Conservation (phyloP, 2,888 invertebrate genomes). For the Megalurothrips usitatus region DNA sequence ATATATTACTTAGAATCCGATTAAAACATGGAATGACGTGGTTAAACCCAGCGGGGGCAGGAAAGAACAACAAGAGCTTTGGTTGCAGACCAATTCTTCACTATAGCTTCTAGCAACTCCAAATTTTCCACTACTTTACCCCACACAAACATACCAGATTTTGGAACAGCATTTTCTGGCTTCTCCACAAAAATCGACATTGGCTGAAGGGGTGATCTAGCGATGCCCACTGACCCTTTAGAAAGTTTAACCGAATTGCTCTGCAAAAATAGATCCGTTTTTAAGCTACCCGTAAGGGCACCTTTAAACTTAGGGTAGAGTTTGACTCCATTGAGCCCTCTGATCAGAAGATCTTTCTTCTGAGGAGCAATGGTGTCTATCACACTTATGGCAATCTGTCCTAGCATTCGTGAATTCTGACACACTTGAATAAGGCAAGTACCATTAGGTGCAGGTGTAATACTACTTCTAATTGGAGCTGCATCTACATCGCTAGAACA, state of each 20-base stretch:
- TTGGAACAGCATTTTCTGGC: not conserved
- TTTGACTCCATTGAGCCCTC: not conserved
- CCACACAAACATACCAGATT: not conserved
- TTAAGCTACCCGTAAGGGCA: not conserved
- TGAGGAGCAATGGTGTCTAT: not conserved
- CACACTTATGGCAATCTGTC: not conserved
- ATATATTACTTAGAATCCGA: not conserved
- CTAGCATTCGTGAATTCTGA: not conserved
- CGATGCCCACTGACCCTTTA: not conserved
- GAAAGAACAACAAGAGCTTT: not conserved
- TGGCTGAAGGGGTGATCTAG: not conserved
- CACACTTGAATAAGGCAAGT: not conserved
- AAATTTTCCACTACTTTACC: conserved; percentile 14
- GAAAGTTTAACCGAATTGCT: not conserved
- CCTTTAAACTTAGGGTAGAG: not conserved
- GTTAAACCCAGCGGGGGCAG: not conserved
- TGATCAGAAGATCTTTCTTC: not conserved
- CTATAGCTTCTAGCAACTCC: not conserved
- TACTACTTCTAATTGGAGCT: not conserved
- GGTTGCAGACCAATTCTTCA: not conserved
- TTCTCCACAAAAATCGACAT: not conserved
- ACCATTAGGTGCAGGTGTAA: not conserved
- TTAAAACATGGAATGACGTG: not conserved
- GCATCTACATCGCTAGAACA: not conserved
- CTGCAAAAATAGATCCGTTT: not conserved